These are phyloP conservation scores for Trichonephila clavipes DNA, from an alignment of 1,140 invertebrate genomes.

Conservation along the genomic window DNA sequence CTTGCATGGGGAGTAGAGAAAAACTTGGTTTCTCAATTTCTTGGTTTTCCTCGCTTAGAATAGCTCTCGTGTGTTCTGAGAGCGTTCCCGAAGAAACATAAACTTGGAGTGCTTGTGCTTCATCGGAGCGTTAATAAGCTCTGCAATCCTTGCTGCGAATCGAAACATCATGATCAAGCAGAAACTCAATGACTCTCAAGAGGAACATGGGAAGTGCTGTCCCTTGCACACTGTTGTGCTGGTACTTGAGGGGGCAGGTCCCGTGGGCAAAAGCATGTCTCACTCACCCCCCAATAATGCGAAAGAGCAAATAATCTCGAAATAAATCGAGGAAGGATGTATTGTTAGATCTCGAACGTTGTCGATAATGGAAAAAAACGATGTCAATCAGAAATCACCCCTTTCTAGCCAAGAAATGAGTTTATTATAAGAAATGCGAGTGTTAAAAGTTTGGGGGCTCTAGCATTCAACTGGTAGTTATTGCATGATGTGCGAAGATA, in stretches of 20 bases:
- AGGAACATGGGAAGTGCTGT: conserved; percentile 6
- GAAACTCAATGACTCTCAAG: conserved; percentile 17
- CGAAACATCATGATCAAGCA: conserved; percentile 27
- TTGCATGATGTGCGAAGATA: no score
- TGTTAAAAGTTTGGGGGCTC: no score
- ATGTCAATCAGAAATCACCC: conserved; percentile 9
- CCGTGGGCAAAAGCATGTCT: neutral
- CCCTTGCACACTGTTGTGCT: neutral
- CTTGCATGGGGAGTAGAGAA: neutral
- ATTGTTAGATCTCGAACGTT: neutral
- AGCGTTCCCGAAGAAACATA: neutral
- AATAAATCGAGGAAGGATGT: neutral
- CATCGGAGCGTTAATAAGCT: conserved; percentile 35
- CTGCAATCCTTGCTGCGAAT: conserved; percentile 17
- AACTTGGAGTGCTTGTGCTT: conserved; percentile 9
- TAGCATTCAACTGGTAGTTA: neutral
- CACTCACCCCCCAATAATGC: neutral
- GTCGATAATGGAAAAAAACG: neutral
- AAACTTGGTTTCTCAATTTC: neutral
- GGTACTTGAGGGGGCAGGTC: neutral
- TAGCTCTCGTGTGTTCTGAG: conserved; percentile 14
- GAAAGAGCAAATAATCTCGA: neutral
- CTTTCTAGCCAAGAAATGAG: neutral
- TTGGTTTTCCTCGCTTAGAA: neutral
- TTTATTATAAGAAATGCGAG: neutral